A percentile compares a stretch with the other conserved stretches of the same genome.
phyloP scores from a whole-genome alignment of 2,888 invertebrate genomes.

The Drosophila anceps region DNA sequence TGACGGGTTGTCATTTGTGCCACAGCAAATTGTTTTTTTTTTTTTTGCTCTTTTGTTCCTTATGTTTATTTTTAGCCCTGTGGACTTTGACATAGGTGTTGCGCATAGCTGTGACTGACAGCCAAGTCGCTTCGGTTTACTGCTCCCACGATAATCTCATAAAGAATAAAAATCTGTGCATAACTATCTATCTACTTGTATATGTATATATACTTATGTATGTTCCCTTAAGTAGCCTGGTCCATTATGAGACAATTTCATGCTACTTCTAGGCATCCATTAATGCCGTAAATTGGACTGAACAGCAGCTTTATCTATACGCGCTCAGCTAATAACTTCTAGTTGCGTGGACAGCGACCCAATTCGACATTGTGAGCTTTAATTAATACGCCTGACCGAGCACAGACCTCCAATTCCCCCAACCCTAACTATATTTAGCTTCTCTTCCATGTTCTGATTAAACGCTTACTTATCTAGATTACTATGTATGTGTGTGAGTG shows the following conservation, averaged over 20 bases:
- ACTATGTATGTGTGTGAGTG: constrained; percentile 16
- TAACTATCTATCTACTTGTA: neutral
- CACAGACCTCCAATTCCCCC: constrained; percentile 16
- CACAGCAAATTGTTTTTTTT: constrained; percentile 1
- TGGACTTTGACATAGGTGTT: constrained; percentile 36
- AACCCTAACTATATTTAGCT: neutral
- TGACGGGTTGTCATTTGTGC: constrained; percentile 40
- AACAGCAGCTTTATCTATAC: constrained; percentile 35
- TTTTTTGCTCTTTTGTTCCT: neutral
- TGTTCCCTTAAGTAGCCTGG: constrained; percentile 37
- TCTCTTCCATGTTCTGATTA: constrained; percentile 26
- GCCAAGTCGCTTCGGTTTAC: neutral
- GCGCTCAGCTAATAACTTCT: constrained; percentile 72
- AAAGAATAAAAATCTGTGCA: neutral
- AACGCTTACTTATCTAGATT: constrained; percentile 39
- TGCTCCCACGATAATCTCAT: neutral
- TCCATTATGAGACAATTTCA: constrained; percentile 72
- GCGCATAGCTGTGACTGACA: constrained; percentile 21
- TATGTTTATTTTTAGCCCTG: neutral
- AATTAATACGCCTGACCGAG: constrained; percentile 68
- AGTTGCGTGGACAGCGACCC: constrained; percentile 67
- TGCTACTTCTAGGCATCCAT: constrained; percentile 49
- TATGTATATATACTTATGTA: neutral
- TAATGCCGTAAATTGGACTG: constrained; percentile 73
- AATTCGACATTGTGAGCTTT: constrained; percentile 61